Evolutionary conservation across 2,888 invertebrate genomes (phyloP).

Genomic region (Eristalis arbustorum): DNA sequence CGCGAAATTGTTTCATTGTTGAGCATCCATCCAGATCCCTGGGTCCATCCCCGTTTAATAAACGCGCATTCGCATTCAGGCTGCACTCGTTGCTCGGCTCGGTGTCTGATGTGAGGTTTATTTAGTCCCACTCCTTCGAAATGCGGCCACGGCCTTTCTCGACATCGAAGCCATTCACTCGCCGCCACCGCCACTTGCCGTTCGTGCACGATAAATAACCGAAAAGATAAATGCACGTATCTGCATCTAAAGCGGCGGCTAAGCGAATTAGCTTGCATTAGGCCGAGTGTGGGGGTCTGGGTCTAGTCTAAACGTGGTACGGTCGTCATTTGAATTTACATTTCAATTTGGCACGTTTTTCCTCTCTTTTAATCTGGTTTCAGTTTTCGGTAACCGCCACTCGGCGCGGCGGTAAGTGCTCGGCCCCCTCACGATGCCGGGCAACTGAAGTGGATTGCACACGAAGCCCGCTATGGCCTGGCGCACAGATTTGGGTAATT

Average conservation of each 20-base stretch:
- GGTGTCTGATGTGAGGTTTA: conserved; percentile 27
- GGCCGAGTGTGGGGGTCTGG: conserved; percentile 13
- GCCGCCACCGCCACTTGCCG: conserved; percentile 20
- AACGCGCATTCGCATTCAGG: conserved; percentile 20
- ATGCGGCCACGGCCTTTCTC: conserved; percentile 67
- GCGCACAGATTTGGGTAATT: conserved; percentile 43
- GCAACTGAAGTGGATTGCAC: background rate
- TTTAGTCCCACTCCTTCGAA: conserved; percentile 63
- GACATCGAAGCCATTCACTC: conserved; percentile 61
- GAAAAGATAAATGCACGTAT: conserved; percentile 23
- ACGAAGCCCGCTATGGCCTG: conserved; percentile 16
- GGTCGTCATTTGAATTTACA: conserved; percentile 40
- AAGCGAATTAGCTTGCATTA: conserved; percentile 62
- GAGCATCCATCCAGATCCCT: conserved; percentile 13
- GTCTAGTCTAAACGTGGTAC: conserved; percentile 17
- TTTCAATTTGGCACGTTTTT: conserved; percentile 60
- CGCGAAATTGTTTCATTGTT: conserved; percentile 41
- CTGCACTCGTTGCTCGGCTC: background rate
- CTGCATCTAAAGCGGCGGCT: conserved; percentile 12
- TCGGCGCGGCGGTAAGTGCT: too few species aligned
- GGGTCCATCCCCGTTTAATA: conserved; percentile 45
- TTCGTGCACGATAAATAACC: conserved; percentile 58
- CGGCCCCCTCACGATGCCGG: background rate
- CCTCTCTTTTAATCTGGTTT: conserved; percentile 56
- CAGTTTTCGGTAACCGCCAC: background rate